phyloP scores from a whole-genome alignment of 2,888 invertebrate genomes.

The Urechis unicinctus region DNA sequence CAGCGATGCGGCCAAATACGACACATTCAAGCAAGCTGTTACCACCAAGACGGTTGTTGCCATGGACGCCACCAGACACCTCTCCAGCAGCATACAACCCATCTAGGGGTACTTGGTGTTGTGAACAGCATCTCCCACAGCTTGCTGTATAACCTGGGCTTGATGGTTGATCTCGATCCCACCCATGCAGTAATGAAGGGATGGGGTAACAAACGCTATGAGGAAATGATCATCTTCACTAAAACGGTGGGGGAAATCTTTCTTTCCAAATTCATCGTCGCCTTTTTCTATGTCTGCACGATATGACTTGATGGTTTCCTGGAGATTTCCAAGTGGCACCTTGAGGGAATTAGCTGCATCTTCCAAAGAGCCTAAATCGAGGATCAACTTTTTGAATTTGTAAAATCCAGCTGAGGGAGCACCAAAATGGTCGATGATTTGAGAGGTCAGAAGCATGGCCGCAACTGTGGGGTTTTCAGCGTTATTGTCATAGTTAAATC shows the following conservation, averaged over 20 bases:
- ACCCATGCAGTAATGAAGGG: constrained; percentile 24
- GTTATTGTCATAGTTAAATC: constrained; percentile 6
- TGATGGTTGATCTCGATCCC: constrained; percentile 16
- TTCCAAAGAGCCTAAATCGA: constrained; percentile 11
- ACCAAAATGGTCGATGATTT: constrained; percentile 15
- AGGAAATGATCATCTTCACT: constrained; percentile 15
- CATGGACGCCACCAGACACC: constrained; percentile 23
- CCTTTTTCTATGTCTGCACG: constrained; percentile 6
- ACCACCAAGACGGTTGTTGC: constrained; percentile 19
- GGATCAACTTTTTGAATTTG: constrained; percentile 17
- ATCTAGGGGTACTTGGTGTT: too few species aligned
- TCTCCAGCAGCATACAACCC: constrained; percentile 23
- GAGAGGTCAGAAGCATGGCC: constrained; percentile 17
- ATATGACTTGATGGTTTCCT: constrained; percentile 10
- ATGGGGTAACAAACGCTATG: constrained; percentile 18
- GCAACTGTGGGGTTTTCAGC: constrained; percentile 11
- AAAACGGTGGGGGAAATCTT: constrained; percentile 13
- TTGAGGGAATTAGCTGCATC: constrained; percentile 6
- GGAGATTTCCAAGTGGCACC: constrained; percentile 2
- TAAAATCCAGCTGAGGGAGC: constrained; percentile 17
- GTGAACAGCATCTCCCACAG: not conserved
- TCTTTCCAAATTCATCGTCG: constrained; percentile 17
- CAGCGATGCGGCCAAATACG: constrained; percentile 21
- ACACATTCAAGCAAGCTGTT: constrained; percentile 22
- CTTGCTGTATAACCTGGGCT: constrained; percentile 7